A percentile compares a stretch with the other conserved stretches of the same genome.
These are phyloP conservation scores for Tenodera sinensis DNA, from an alignment of 2,888 invertebrate genomes.

Conservation along the genomic window DNA sequence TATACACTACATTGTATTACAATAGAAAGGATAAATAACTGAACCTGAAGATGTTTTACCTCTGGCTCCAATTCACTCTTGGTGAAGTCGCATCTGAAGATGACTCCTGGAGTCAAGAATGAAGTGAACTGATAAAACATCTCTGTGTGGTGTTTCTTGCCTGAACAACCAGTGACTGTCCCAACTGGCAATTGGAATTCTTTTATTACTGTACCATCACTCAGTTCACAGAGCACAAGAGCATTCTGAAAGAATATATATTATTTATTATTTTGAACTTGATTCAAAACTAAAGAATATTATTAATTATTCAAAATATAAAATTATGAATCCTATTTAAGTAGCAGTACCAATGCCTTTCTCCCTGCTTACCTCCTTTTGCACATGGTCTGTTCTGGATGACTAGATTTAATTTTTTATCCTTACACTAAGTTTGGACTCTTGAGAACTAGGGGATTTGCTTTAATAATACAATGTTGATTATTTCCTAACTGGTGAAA, in stretches of 20 bases:
- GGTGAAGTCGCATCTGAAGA: slow-evolving; percentile 81
- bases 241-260: slow-evolving; percentile 59
- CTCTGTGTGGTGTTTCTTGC: slow-evolving; percentile 79
- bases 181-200: slow-evolving; percentile 83
- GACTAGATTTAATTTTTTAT: no score
- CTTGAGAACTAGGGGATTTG: no score
- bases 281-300: not conserved
- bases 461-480: no score
- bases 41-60: slow-evolving; percentile 42
- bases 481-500: no score
- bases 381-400: no score
- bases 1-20: no score
- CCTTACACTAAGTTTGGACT: no score
- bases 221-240: slow-evolving; percentile 73
- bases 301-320: no score
- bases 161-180: slow-evolving; percentile 78
- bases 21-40: no score
- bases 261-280: not conserved
- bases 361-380: no score
- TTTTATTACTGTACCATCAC: slow-evolving; percentile 66
- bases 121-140: slow-evolving; percentile 94
- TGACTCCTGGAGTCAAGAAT: slow-evolving; percentile 84
- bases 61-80: slow-evolving; percentile 56
- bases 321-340: no score
- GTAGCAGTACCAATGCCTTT: no score